A percentile compares a stretch with the other conserved stretches of the same genome.
Conservation (phyloP, 2,113 vertebrate species). For the Peromyscus maniculatus region DNA sequence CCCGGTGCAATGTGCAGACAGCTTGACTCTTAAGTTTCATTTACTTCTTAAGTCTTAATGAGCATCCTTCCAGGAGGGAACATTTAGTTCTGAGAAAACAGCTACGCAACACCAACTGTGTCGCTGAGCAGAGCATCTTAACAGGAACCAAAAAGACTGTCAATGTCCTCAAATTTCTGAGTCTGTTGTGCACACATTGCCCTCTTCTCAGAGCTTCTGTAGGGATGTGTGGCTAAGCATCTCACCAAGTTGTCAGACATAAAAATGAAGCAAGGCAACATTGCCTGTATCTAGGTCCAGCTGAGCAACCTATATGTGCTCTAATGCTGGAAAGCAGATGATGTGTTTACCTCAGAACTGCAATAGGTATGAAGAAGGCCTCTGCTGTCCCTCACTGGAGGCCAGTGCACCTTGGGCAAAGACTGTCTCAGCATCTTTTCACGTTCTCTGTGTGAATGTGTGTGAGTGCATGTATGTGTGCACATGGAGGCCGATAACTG, state of each 20-base stretch:
- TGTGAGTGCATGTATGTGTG: background rate
- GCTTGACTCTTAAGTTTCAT: background rate
- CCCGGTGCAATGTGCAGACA: background rate
- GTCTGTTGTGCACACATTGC: background rate
- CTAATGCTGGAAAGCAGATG: background rate
- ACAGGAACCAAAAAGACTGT: background rate
- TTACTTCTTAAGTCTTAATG: background rate
- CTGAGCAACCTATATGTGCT: background rate
- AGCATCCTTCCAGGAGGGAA: background rate
- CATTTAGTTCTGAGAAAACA: background rate
- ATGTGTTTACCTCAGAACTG: constrained; percentile 23
- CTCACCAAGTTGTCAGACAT: background rate
- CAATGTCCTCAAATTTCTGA: background rate
- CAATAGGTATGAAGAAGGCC: background rate
- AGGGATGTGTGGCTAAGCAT: background rate
- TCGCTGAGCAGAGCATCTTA: background rate
- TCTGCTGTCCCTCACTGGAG: background rate
- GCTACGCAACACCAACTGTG: background rate
- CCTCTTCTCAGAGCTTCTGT: background rate
- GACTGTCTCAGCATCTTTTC: background rate
- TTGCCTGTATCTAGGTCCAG: background rate
- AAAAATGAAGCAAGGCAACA: background rate
- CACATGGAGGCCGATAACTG: background rate
- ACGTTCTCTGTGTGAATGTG: background rate
- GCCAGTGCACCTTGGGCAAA: background rate